Evolutionary conservation across 2,888 invertebrate genomes (phyloP), one percentile per base, ranked within the genome.

Genomic region (Mycalesis mineus): DNA sequence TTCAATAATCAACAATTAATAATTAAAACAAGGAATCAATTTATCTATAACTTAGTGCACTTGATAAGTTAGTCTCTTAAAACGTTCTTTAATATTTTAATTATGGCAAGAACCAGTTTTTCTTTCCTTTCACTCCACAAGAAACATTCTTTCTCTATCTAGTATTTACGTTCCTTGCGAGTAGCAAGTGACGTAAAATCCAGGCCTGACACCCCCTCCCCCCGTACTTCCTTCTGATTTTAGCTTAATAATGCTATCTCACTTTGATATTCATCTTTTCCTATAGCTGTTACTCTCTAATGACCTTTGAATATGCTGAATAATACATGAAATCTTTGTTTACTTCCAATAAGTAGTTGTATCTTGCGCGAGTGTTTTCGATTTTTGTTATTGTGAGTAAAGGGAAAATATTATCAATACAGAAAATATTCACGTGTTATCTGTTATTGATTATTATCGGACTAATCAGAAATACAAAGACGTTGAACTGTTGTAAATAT

Each of bases 271-370:
- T 7, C 0, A 7, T 48, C 44, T 9, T 60, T 60, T 62, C 50
- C 55, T 60, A 67, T 58, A 14, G 59, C 68, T 70, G 57, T 80
- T 77, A 68, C 81, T 67, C 64, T 84, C 71, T 66, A 72, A 66
- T 87, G 88, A 89, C 88, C 88, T 89, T 89, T 88, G 87, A 80
- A 75, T 82, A 79, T 78, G 82, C 82, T 76, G 82, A 84, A 82
- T 84, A 84, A 81, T 84, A 84, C 67, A 70, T 81, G 78, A 77
- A 80, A 84, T 86, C 88, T 88, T 88, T 89, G 88, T 88, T 88
- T 89, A 88, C 88, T 85, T 84, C 77, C 70, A 78, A 74, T 75
- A 71, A 22, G 22, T 2, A 28, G 9, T 73, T 73, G 73, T 74
- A 64, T 70, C 75, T 73, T 76, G 72, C 73, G 78, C 75, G 72